Evolutionary conservation across 2,113 vertebrate species (phyloP).

Genomic region (Macrotis lagotis): DNA sequence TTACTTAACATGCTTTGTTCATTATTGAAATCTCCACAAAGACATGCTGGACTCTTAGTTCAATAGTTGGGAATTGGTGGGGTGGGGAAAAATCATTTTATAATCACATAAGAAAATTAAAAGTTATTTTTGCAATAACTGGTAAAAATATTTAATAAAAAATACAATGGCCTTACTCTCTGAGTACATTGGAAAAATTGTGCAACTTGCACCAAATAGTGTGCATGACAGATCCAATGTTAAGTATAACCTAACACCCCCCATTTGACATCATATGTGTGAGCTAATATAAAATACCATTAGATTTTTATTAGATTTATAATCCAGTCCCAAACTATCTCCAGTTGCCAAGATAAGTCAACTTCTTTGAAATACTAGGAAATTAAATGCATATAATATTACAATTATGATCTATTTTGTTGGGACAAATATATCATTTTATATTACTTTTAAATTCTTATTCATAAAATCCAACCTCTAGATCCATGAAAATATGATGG

Average conservation of each 20-base stretch:
- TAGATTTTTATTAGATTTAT: slow-evolving; percentile 67
- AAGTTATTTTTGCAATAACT: slow-evolving; percentile 49
- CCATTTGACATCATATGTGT: slow-evolving; percentile 60
- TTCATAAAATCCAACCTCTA: slow-evolving; percentile 54
- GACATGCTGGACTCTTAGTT: slow-evolving; percentile 14
- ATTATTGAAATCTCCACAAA: slow-evolving; percentile 7
- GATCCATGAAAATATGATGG: slow-evolving; percentile 57
- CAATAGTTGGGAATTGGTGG: neutral
- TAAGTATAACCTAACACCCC: slow-evolving; percentile 64
- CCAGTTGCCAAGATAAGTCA: slow-evolving; percentile 65
- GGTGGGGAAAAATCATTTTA: neutral
- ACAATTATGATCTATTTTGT: slow-evolving; percentile 49
- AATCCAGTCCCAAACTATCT: slow-evolving; percentile 58
- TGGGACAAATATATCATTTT: slow-evolving; percentile 42
- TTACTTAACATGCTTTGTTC: slow-evolving; percentile 56
- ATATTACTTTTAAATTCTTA: slow-evolving; percentile 52
- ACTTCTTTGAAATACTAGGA: slow-evolving; percentile 67
- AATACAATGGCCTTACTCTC: neutral
- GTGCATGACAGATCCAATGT: slow-evolving; percentile 50
- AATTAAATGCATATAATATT: slow-evolving; percentile 59
- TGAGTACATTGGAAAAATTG: slow-evolving; percentile 47
- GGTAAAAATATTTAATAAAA: slow-evolving; percentile 47
- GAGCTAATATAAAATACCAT: slow-evolving; percentile 65
- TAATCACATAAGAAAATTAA: slow-evolving; percentile 2
- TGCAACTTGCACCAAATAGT: slow-evolving; percentile 49